A percentile compares a stretch with the other conserved stretches of the same genome.
phyloP scores from a whole-genome alignment of 1,140 invertebrate species.

The Onthophagus taurus region DNA sequence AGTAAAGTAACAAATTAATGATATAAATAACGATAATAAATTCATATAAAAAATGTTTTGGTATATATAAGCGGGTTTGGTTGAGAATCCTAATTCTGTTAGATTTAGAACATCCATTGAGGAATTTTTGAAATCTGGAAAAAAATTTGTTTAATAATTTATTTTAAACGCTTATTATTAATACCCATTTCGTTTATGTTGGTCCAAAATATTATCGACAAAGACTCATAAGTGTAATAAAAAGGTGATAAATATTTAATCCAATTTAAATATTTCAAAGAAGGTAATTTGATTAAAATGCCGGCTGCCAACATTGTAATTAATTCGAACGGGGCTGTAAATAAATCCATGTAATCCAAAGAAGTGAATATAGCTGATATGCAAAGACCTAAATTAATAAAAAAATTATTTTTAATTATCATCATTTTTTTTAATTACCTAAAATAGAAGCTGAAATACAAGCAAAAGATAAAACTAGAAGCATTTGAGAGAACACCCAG shows the following conservation, averaged over 20 bases:
- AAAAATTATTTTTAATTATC: slow-evolving; percentile 6
- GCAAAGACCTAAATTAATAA: slow-evolving; percentile 20
- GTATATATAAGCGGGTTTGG: no score
- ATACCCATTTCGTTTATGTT: slow-evolving; percentile 17
- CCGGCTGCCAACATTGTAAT: slow-evolving; percentile 22
- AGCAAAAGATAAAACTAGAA: slow-evolving; percentile 16
- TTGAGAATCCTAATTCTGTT: no score
- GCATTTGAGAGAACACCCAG: slow-evolving; percentile 19
- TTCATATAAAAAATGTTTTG: no score
- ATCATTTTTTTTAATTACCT: slow-evolving; percentile 19
- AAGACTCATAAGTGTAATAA: slow-evolving; percentile 23
- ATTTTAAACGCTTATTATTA: no score
- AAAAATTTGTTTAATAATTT: no score
- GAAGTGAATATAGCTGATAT: slow-evolving; percentile 22
- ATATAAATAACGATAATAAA: no score
- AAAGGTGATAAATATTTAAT: slow-evolving; percentile 28
- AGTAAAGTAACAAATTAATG: no score
- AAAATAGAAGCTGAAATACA: slow-evolving; percentile 18
- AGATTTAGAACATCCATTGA: no score
- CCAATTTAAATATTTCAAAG: slow-evolving; percentile 14
- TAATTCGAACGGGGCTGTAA: slow-evolving; percentile 21
- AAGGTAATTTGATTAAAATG: slow-evolving; percentile 20
- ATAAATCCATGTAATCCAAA: slow-evolving; percentile 21
- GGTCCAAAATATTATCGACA: slow-evolving; percentile 22
- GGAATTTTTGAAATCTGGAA: no score